A percentile compares a stretch with the other conserved stretches of the same genome.
These are phyloP conservation scores for Mycetomoellerius zeteki DNA, from an alignment of 1,140 invertebrate species.

Conservation along the genomic window DNA sequence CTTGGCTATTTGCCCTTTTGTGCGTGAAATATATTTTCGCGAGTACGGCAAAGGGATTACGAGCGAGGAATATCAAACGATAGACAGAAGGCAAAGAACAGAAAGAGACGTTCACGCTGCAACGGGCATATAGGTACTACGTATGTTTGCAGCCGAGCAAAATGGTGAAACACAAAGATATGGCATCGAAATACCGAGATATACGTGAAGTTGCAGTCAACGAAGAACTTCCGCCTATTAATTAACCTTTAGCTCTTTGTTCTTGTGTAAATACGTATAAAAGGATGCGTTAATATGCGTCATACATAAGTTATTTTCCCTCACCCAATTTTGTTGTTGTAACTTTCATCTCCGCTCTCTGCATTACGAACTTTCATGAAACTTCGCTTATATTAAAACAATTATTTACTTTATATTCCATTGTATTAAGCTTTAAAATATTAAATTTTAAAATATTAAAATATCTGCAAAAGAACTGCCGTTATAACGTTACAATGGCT, in stretches of 20 bases:
- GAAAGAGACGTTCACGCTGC: neutral
- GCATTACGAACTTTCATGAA: neutral
- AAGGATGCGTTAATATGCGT: neutral
- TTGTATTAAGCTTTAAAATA: neutral
- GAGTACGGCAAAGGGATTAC: conserved; percentile 15
- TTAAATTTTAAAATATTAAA: neutral
- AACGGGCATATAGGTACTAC: neutral
- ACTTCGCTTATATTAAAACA: neutral
- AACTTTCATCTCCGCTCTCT: neutral
- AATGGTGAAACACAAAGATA: neutral
- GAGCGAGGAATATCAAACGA: conserved; percentile 12
- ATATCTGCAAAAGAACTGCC: too few relatives aligned
- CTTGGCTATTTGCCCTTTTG: neutral
- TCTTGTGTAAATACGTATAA: neutral
- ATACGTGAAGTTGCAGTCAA: neutral
- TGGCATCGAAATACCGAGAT: neutral
- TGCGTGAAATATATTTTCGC: neutral
- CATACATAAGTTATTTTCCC: neutral
- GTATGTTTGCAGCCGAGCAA: neutral
- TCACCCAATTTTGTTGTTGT: neutral
- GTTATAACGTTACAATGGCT: too few relatives aligned
- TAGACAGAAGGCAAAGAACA: conserved; percentile 1
- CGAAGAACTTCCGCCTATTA: conserved; percentile 56
- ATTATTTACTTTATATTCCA: neutral
- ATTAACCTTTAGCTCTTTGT: conserved; percentile 28